Conservation (phyloP, 2,797 vertebrate species). For the Mastacembelus armatus region DNA sequence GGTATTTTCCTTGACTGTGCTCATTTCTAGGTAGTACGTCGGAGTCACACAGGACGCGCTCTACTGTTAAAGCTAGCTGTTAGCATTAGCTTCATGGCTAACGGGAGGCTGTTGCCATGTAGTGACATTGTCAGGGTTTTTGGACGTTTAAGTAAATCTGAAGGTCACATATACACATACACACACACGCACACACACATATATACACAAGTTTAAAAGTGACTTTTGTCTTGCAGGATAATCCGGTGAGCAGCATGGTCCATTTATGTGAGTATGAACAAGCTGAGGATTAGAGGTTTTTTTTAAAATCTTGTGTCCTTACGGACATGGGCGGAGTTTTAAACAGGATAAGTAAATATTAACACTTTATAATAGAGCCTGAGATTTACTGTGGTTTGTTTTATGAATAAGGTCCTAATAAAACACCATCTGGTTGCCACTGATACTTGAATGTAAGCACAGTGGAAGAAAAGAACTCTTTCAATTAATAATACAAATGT, state of each 20-base stretch:
- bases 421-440: neutral
- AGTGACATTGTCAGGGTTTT: neutral
- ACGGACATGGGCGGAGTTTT: neutral
- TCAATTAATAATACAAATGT: too few relatives aligned
- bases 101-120: too few relatives aligned
- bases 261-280: conserved; percentile 83
- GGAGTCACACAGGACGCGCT: neutral
- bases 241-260: conserved; percentile 75
- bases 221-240: conserved; percentile 54
- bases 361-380: neutral
- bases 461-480: too few relatives aligned
- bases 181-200: too few relatives aligned
- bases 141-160: too few relatives aligned
- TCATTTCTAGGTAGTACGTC: neutral
- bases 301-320: neutral
- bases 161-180: too few relatives aligned
- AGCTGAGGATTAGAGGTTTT: neutral
- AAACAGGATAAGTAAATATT: neutral
- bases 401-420: neutral
- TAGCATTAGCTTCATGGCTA: conserved; percentile 10
- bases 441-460: too few relatives aligned
- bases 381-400: neutral
- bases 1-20: conserved; percentile 19
- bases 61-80: neutral
- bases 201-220: neutral